Percentiles rank a stretch among this genome's conserved stretches.
phyloP scores from a whole-genome alignment of 2,888 invertebrate species.

The Drosophila affinis region DNA sequence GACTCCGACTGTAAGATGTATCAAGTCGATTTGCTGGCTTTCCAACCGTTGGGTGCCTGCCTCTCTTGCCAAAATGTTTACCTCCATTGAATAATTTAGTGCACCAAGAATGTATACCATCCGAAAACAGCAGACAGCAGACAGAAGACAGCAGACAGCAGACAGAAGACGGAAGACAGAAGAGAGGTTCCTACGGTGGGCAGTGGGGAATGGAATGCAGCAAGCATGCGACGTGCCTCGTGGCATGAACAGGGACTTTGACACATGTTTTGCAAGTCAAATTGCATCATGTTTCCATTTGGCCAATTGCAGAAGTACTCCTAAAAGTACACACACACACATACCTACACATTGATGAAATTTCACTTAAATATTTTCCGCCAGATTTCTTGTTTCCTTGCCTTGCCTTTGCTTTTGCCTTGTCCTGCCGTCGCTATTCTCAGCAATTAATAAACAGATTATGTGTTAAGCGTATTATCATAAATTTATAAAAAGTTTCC shows the following conservation, averaged over 20 bases:
- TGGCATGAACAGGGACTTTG: slow-evolving; percentile 40
- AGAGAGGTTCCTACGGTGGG: neutral
- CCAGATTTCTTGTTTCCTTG: neutral
- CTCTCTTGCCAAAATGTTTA: slow-evolving; percentile 48
- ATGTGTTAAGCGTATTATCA: slow-evolving; percentile 54
- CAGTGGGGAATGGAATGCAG: slow-evolving; percentile 42
- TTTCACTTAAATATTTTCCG: neutral
- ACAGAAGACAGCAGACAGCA: slow-evolving; percentile 22
- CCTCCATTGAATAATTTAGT: slow-evolving; percentile 55
- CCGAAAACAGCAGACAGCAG: slow-evolving; percentile 11
- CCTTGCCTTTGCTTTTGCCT: neutral
- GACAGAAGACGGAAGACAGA: neutral
- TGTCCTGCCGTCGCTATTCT: slow-evolving; percentile 28
- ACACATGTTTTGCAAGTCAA: slow-evolving; percentile 41
- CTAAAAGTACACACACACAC: neutral
- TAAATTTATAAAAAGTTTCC: slow-evolving; percentile 45
- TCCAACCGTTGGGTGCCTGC: slow-evolving; percentile 37
- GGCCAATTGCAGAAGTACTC: slow-evolving; percentile 40
- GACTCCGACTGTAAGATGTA: slow-evolving; percentile 36
- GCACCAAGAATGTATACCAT: slow-evolving; percentile 24
- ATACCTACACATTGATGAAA: slow-evolving; percentile 4
- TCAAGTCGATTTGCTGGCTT: slow-evolving; percentile 66
- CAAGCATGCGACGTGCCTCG: slow-evolving; percentile 24
- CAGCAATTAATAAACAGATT: slow-evolving; percentile 62
- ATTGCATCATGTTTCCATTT: slow-evolving; percentile 56